phyloP scores from a whole-genome alignment of 37 sponge, comb jelly and placozoan genomes.

The Eunapius fragilis region DNA sequence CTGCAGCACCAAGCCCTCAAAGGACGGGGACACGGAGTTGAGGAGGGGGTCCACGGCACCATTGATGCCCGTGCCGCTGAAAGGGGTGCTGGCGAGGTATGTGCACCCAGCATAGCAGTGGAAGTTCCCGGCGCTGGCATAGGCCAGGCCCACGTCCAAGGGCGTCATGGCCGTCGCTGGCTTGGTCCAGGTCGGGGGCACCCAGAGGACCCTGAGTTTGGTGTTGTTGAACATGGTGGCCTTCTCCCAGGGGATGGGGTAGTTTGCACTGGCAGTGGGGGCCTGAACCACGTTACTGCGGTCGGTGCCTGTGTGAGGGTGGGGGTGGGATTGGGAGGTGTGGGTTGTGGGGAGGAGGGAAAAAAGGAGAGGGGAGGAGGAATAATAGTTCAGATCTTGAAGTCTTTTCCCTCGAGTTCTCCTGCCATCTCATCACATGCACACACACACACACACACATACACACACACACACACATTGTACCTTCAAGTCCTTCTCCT shows the following conservation, averaged over 20 bases:
- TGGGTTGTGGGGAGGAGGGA: too few species aligned
- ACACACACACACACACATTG: too few species aligned
- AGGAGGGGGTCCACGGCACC: conserved; percentile 72
- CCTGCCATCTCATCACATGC: too few species aligned
- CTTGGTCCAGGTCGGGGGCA: not conserved
- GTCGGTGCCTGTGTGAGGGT: conserved; percentile 79
- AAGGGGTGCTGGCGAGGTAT: conserved; percentile 54
- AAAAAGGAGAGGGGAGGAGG: too few species aligned
- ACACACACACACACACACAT: too few species aligned
- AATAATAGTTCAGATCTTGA: too few species aligned
- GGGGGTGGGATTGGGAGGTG: not conserved
- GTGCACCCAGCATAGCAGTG: conserved; percentile 30
- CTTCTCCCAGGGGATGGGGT: conserved; percentile 84
- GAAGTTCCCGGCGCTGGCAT: conserved; percentile 86
- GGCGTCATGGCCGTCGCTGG: not conserved
- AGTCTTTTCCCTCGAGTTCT: too few species aligned
- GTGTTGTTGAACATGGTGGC: conserved; percentile 73
- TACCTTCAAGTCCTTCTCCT: conserved; percentile 96
- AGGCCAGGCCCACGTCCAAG: conserved; percentile 59
- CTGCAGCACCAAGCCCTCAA: conserved; percentile 81
- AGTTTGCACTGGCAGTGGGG: conserved; percentile 73
- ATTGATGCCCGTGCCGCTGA: conserved; percentile 26
- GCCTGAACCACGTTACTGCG: conserved; percentile 85
- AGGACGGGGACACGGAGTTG: conserved; percentile 92
- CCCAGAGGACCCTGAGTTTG: conserved; percentile 46